phyloP scores from a whole-genome alignment of 2,888 invertebrate genomes.

The Ophion obscuratus region DNA sequence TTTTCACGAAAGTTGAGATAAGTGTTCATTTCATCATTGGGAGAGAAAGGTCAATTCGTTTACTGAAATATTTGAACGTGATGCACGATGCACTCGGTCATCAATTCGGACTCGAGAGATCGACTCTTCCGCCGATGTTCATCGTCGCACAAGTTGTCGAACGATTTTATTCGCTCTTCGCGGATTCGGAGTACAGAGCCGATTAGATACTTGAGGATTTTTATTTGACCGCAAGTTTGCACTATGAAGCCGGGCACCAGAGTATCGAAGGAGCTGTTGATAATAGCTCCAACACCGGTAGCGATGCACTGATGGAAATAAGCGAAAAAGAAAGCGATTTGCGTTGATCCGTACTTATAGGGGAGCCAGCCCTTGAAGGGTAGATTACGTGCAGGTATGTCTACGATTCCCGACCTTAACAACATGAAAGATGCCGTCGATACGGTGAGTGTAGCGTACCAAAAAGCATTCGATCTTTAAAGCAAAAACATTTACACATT shows the following conservation, averaged over 20 bases:
- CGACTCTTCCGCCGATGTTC: not conserved
- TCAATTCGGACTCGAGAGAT: constrained; percentile 43
- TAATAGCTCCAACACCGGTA: constrained; percentile 36
- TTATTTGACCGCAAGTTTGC: constrained; percentile 73
- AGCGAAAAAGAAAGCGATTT: constrained; percentile 37
- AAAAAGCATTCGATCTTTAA: constrained; percentile 41
- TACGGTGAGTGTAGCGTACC: constrained; percentile 42
- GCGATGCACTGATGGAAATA: constrained; percentile 65
- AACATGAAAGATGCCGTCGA: constrained; percentile 39
- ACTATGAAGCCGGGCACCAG: constrained; percentile 71
- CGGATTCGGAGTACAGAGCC: constrained; percentile 22
- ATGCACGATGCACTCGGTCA: constrained; percentile 57
- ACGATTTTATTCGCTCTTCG: constrained; percentile 46
- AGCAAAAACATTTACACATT: not conserved
- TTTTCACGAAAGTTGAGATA: not conserved
- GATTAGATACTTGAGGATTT: constrained; percentile 74
- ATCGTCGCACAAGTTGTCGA: not conserved
- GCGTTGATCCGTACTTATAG: constrained; percentile 52
- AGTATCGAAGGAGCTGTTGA: constrained; percentile 75
- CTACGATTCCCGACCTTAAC: constrained; percentile 51
- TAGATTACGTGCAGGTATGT: constrained; percentile 54
- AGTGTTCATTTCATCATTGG: not conserved
- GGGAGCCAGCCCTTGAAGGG: constrained; percentile 70
- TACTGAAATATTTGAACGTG: constrained; percentile 64
- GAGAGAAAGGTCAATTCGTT: not conserved